Evolutionary conservation across 35 echinoderm and acorn worm species (phyloP), one percentile per base, ranked within the genome.

Genomic region (Heliocidaris tuberculata): DNA sequence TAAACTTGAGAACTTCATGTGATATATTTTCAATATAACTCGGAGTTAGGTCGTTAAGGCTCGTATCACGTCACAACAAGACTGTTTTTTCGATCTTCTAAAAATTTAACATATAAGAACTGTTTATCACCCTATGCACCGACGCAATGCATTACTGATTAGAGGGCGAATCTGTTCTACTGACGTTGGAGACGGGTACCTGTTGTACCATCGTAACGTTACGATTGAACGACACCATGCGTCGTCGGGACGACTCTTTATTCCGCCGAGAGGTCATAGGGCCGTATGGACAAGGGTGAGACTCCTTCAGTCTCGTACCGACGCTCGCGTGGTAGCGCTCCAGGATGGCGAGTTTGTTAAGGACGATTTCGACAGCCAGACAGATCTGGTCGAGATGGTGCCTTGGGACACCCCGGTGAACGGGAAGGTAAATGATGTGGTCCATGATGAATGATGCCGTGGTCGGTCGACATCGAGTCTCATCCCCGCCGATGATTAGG

Each of bases 331-430:
- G 94, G 27, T 96, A 97, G 24, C 92, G 95, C 31, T 90, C 94
- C 16, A 97, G 52, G 27, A 97, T 97, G 49, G 97, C 97, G 16
- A 97, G 94, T 86, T 97, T 97, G 52, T 97, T 96, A 10, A 97
- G 60, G 61, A 96, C 95, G 5, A 97, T 96, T 71, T 97, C 97
- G 3, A 97, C 91, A 48, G 97, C 97, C 3, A 97, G 56, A 17
- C 94, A 93, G 31, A 97, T 86, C 60, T 96, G 93, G 31, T 97
- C 97, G 24, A 97, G 88, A 19, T 97, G 92, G 94, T 96, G 94
- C 85, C 94, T 54, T 15, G 94, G 61, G 48, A 97, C 97, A 85
- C 94, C 94, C 59, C 96, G 96, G 85, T 97, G 97, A 30, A 97
- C 94, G 35, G 97, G 97, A 21, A 97, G 94, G 78, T 95, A 97